Conservation (phyloP, 2,113 vertebrate genomes). For the Rostratula benghalensis region DNA sequence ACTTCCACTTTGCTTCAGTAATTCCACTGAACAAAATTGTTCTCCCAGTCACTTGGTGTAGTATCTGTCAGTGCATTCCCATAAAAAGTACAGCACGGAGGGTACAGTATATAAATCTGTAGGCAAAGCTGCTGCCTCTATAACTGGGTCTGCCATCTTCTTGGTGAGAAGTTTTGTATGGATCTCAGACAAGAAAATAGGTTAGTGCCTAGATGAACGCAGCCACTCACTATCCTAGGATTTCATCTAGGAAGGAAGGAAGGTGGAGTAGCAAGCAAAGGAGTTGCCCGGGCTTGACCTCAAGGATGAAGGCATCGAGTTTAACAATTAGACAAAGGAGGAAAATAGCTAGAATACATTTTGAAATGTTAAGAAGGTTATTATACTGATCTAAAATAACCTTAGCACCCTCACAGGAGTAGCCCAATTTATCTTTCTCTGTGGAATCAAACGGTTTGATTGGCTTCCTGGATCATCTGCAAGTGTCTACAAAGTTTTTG, state of each 20-base stretch:
- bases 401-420: not conserved
- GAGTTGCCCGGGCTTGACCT: not conserved
- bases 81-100: not conserved
- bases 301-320: not conserved
- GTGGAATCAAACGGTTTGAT: not conserved
- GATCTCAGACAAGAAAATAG: not conserved
- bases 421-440: not conserved
- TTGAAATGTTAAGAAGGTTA: not conserved
- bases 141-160: not conserved
- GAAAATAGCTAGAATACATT: not conserved
- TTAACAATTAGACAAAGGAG: not conserved
- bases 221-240: not conserved
- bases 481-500: not conserved
- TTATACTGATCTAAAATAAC: not conserved
- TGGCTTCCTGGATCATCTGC: not conserved
- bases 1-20: not conserved
- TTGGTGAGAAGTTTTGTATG: not conserved
- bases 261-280: not conserved
- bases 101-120: not conserved
- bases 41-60: not conserved
- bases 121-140: not conserved
- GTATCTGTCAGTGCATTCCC: not conserved
- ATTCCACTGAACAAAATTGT: not conserved
- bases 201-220: not conserved
- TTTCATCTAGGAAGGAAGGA: not conserved